Conservation (phyloP, 1,140 invertebrate genomes). For the Agrilus planipennis region DNA sequence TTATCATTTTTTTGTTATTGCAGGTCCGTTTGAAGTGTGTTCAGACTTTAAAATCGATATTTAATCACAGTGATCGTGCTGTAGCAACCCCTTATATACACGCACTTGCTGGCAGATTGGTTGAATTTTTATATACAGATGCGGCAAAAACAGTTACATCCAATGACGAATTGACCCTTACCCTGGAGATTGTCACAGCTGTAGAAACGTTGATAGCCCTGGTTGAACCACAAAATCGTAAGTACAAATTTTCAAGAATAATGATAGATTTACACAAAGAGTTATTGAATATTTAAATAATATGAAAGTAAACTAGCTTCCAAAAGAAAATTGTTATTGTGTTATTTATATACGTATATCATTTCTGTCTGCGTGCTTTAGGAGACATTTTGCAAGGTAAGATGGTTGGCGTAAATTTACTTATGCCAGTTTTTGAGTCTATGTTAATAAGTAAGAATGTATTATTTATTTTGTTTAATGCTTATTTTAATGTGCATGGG, state of each 20-base stretch:
- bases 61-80: conserved; percentile 53
- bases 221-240: conserved; percentile 66
- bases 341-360: too few species aligned
- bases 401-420: too few species aligned
- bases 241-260: conserved; percentile 34
- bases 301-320: too few species aligned
- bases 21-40: conserved; percentile 67
- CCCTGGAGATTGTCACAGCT: conserved; percentile 54
- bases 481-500: too few species aligned
- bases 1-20: conserved; percentile 13
- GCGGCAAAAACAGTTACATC: conserved; percentile 42
- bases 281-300: too few species aligned
- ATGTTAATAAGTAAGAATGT: too few species aligned
- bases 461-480: too few species aligned
- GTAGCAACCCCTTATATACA: conserved; percentile 72
- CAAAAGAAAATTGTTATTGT: too few species aligned
- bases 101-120: conserved; percentile 59
- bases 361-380: conserved; percentile 30
- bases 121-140: conserved; percentile 57
- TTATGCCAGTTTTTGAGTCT: too few species aligned
- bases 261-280: conserved; percentile 12
- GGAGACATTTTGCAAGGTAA: conserved; percentile 44
- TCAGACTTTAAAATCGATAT: conserved; percentile 63
- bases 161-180: conserved; percentile 50
- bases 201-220: conserved; percentile 62